Conservation (phyloP, 2,113 vertebrate genomes). For the Cebidichthys violaceus region DNA sequence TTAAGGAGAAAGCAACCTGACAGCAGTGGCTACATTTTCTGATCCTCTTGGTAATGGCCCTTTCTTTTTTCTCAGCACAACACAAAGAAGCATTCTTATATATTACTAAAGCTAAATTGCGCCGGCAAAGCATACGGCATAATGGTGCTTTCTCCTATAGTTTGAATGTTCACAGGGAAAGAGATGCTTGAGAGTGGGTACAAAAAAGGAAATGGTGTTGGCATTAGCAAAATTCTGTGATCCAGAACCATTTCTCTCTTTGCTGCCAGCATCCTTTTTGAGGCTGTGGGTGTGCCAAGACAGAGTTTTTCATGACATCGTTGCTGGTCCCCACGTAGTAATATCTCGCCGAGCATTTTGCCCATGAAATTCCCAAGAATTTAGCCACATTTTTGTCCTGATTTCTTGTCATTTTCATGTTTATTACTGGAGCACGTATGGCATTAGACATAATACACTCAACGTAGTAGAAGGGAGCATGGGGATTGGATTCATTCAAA, state of each 20-base stretch:
- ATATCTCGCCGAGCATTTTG: not conserved
- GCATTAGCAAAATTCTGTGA: constrained; percentile 23
- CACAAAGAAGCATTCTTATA: constrained; percentile 22
- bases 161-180: not conserved
- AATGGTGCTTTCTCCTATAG: constrained; percentile 4
- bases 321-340: not conserved
- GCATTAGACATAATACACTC: not conserved
- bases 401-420: not conserved
- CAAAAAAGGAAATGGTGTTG: not conserved
- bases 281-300: not conserved
- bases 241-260: not conserved
- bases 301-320: not conserved
- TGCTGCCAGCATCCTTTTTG: constrained; percentile 22
- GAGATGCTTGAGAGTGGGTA: not conserved
- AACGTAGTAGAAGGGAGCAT: not conserved
- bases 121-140: not conserved
- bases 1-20: constrained; percentile 49
- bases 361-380: not conserved
- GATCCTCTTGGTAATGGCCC: constrained; percentile 23
- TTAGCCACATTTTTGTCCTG: not conserved
- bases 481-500: not conserved
- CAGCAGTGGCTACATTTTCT: constrained; percentile 23
- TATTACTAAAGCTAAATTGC: constrained; percentile 16
- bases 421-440: no score
- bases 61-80: constrained; percentile 16